Conservation (phyloP, 2,888 invertebrate species). For the Prosopocoilus inquinatus region DNA sequence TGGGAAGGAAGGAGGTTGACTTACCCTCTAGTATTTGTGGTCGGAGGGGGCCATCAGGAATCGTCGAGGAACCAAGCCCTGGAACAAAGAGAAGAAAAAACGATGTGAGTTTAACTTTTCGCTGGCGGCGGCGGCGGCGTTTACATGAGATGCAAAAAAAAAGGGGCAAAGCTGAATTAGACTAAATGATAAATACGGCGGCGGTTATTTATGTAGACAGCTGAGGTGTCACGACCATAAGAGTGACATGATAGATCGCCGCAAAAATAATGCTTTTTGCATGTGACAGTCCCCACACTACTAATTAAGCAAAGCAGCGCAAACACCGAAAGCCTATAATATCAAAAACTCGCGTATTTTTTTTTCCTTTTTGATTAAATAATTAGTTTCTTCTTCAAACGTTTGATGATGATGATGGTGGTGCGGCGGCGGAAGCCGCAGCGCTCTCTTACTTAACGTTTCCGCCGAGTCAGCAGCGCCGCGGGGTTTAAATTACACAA, state of each 20-base stretch:
- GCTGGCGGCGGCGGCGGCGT: too few species aligned
- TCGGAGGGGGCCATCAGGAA: neutral
- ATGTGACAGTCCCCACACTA: slow-evolving; percentile 13
- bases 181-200: slow-evolving; percentile 8
- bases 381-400: neutral
- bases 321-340: neutral
- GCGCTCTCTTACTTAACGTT: neutral
- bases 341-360: neutral
- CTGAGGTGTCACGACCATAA: slow-evolving; percentile 18
- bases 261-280: slow-evolving; percentile 16
- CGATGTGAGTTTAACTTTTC: too few species aligned
- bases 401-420: too few species aligned
- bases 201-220: slow-evolving; percentile 11
- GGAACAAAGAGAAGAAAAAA: too few species aligned
- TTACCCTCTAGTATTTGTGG: slow-evolving; percentile 1
- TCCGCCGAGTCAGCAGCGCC: neutral
- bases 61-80: neutral
- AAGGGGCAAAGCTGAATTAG: too few species aligned
- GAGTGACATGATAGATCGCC: slow-evolving; percentile 20
- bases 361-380: neutral
- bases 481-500: neutral
- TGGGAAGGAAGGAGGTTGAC: too few species aligned
- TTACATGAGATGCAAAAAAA: too few species aligned
- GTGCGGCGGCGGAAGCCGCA: too few species aligned
- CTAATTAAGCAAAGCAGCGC: neutral